Evolutionary conservation across 2,113 vertebrate species (phyloP).

Genomic region (Rhagologus leucostigma): DNA sequence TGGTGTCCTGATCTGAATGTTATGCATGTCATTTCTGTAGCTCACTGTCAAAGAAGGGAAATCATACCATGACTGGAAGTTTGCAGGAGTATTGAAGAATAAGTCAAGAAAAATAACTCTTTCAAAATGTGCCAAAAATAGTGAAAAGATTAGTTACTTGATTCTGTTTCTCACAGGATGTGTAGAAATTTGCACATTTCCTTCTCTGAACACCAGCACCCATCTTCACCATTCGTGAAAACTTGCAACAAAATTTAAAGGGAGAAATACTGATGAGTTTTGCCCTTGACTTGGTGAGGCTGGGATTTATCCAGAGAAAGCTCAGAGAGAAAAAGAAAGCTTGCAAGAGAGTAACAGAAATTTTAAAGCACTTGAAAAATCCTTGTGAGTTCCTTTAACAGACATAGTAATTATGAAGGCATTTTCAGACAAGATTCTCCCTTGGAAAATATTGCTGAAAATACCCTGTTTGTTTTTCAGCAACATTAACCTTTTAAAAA

Average conservation of each 20-base stretch:
- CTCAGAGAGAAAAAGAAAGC: neutral
- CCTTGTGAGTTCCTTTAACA: neutral
- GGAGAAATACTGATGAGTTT: neutral
- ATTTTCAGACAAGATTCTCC: neutral
- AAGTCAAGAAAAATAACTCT: neutral
- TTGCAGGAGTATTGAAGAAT: neutral
- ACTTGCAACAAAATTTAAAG: neutral
- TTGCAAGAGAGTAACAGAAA: neutral
- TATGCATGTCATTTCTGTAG: neutral
- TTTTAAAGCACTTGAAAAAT: neutral
- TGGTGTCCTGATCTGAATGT: constrained; percentile 12
- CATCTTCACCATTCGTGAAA: neutral
- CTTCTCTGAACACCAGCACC: neutral
- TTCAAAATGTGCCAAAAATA: neutral
- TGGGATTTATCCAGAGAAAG: neutral
- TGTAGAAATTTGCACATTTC: neutral
- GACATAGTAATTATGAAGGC: neutral
- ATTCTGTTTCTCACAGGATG: neutral
- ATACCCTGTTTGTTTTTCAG: neutral
- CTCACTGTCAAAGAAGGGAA: constrained; percentile 16
- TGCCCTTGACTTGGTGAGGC: neutral
- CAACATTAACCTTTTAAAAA: constrained; percentile 6
- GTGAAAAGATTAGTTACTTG: neutral
- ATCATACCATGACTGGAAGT: neutral
- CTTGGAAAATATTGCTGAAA: neutral